Evolutionary conservation across 2,797 vertebrate genomes (phyloP).

Genomic region (Hafferia zeledoni): DNA sequence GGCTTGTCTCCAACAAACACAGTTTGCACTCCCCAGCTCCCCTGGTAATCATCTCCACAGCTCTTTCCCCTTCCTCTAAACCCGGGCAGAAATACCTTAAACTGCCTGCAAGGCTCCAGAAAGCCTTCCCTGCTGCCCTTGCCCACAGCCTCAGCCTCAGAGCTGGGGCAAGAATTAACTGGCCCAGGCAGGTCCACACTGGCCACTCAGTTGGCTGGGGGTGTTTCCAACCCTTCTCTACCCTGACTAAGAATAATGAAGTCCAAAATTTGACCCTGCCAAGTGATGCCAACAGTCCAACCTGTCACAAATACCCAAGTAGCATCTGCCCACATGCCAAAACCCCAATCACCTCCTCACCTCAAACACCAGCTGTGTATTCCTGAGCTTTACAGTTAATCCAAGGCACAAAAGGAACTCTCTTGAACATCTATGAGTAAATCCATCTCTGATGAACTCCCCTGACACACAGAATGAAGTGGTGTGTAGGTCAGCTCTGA

Average conservation of each 20-base stretch:
- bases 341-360: background rate
- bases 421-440: background rate
- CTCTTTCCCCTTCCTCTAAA: background rate
- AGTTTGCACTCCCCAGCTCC: background rate
- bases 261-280: rapidly evolving
- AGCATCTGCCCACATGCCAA: background rate
- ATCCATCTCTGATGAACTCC: background rate
- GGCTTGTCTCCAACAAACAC: constrained; percentile 4
- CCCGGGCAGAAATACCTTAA: background rate
- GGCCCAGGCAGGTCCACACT: background rate
- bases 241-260: rapidly evolving
- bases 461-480: background rate
- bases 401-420: background rate
- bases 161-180: background rate
- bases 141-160: background rate
- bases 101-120: background rate
- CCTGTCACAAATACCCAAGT: background rate
- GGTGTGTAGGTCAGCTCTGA: background rate
- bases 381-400: background rate
- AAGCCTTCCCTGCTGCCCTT: background rate
- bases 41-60: background rate
- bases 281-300: rapidly evolving
- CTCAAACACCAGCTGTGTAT: background rate
- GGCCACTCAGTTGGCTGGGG: rapidly evolving
- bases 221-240: rapidly evolving